These are phyloP conservation scores for Pyrgilauda ruficollis DNA, from an alignment of 2,113 vertebrate genomes.

Conservation along the genomic window DNA sequence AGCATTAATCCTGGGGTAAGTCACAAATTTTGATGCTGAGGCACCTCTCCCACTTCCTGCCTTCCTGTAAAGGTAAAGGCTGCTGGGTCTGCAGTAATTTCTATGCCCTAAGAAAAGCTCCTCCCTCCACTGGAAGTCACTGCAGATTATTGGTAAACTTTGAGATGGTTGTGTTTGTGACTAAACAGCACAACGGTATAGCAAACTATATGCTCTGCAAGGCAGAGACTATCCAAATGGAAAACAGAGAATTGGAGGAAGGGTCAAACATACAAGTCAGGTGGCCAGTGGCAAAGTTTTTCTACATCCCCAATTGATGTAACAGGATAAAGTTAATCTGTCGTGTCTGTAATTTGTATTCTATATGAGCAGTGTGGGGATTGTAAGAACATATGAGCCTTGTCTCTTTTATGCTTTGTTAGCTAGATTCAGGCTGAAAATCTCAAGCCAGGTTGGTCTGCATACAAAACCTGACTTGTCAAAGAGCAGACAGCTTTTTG, in stretches of 20 bases:
- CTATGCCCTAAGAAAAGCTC: background rate
- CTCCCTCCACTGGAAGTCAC: background rate
- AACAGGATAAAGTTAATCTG: slow-evolving; percentile 1
- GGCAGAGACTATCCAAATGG: background rate
- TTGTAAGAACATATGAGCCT: slow-evolving; percentile 44
- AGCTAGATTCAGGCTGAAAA: slow-evolving; percentile 24
- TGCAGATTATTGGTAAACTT: background rate
- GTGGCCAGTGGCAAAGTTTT: background rate
- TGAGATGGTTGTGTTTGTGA: background rate
- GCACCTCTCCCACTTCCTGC: background rate
- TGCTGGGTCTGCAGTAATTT: background rate
- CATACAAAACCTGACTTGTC: background rate
- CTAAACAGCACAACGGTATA: background rate
- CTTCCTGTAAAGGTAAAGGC: background rate
- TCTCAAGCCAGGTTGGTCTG: slow-evolving; percentile 2
- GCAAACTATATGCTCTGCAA: background rate
- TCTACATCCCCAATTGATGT: background rate
- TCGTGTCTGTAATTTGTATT: slow-evolving; percentile 42
- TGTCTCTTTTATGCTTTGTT: slow-evolving; percentile 35
- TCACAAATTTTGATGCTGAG: background rate
- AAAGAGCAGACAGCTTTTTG: background rate
- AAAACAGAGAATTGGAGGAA: background rate
- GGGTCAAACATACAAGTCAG: background rate
- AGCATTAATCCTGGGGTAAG: background rate
- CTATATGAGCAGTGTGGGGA: slow-evolving; percentile 36